Evolutionary conservation across 1,140 invertebrate species (phyloP).

Genomic region (Lasioglossum albipes): DNA sequence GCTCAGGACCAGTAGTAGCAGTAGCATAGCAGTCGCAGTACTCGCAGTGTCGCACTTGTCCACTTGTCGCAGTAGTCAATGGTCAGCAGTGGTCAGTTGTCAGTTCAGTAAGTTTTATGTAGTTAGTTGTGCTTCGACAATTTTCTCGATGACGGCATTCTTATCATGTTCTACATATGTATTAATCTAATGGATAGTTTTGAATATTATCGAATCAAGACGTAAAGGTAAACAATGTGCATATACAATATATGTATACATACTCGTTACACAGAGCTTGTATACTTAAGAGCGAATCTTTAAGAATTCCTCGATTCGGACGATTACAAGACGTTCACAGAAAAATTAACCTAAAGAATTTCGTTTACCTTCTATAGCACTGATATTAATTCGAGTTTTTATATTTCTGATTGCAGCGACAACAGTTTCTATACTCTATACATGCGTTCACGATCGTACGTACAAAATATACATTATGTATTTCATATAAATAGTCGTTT

Average conservation of each 20-base stretch:
- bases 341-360: background rate
- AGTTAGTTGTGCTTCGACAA: no score
- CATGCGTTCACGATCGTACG: background rate
- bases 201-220: background rate
- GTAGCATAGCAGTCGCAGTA: no score
- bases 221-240: background rate
- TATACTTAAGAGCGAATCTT: background rate
- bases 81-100: no score
- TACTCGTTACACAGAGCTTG: background rate
- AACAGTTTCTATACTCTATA: background rate
- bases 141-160: no score
- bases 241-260: no score
- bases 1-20: no score
- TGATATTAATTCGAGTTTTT: background rate
- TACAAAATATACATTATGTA: background rate
- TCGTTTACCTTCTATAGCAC: background rate
- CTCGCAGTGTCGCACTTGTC: no score
- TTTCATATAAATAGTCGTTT: background rate
- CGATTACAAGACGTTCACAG: background rate
- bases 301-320: background rate
- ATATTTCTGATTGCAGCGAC: background rate
- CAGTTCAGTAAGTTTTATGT: no score
- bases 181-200: background rate
- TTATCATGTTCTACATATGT: background rate
- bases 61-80: no score